Conservation (phyloP, 1,140 invertebrate genomes). For the Temnothorax longispinosus region DNA sequence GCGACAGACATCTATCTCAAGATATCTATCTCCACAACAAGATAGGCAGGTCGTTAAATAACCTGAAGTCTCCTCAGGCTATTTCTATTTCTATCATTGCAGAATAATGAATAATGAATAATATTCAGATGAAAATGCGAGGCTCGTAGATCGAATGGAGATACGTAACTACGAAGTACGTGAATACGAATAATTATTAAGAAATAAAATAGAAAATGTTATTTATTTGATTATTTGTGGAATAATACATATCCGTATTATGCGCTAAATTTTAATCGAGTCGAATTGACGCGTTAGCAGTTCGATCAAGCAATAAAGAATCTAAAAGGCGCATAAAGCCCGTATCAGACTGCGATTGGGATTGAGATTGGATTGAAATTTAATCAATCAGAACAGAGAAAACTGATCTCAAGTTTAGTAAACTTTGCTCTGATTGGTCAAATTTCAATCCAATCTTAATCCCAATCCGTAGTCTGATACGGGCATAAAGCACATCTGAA, state of each 20-base stretch:
- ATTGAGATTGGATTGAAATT: no score
- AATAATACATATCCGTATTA: neutral
- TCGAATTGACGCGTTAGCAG: neutral
- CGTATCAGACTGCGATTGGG: no score
- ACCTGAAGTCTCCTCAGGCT: neutral
- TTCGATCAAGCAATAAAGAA: neutral
- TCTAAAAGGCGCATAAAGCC: no score
- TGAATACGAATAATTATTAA: neutral
- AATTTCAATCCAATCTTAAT: no score
- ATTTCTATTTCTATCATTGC: neutral
- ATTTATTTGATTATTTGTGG: neutral
- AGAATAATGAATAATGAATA: neutral
- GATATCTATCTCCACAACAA: neutral
- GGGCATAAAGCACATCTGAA: neutral
- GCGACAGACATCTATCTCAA: slow-evolving; percentile 7
- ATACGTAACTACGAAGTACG: neutral
- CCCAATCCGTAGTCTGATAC: no score
- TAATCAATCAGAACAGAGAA: no score
- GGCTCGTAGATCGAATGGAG: neutral
- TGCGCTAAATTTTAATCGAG: neutral
- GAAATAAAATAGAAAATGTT: neutral
- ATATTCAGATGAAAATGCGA: neutral
- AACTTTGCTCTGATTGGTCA: no score
- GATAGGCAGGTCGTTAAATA: slow-evolving; percentile 1
- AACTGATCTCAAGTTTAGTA: no score